These are phyloP conservation scores for Pristionchus maxplancki DNA, from an alignment of 2,888 invertebrate genomes.

Conservation along the genomic window DNA sequence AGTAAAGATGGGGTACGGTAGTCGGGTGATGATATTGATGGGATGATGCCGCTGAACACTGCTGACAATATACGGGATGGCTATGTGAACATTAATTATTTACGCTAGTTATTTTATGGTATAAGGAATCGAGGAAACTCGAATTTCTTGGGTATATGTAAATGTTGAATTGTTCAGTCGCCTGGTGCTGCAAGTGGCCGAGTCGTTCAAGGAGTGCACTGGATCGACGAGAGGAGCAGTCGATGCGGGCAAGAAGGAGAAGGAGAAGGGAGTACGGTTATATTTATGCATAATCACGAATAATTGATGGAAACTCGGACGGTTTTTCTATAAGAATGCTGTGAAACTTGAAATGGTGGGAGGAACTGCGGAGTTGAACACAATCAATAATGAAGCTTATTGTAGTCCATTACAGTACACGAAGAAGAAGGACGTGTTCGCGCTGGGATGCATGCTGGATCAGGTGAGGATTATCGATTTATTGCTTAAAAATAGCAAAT, in stretches of 20 bases:
- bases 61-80: too few relatives aligned
- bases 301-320: neutral
- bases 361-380: neutral
- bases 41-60: too few relatives aligned
- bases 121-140: neutral
- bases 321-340: too few relatives aligned
- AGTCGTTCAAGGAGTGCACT: conserved; percentile 31
- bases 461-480: neutral
- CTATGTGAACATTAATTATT: too few relatives aligned
- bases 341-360: neutral
- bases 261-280: conserved; percentile 15
- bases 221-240: neutral
- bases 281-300: neutral
- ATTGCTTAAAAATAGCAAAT: neutral
- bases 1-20: neutral
- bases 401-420: neutral
- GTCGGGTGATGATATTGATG: too few relatives aligned
- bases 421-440: conserved; percentile 61
- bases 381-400: neutral
- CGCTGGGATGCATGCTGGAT: conserved; percentile 63
- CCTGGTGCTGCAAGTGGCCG: conserved; percentile 40
- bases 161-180: conserved; percentile 33
- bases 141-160: neutral
- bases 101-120: too few relatives aligned
- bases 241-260: conserved; percentile 22